Evolutionary conservation across 2,797 vertebrate species (phyloP).

Genomic region (Gymnopithys bicolor): DNA sequence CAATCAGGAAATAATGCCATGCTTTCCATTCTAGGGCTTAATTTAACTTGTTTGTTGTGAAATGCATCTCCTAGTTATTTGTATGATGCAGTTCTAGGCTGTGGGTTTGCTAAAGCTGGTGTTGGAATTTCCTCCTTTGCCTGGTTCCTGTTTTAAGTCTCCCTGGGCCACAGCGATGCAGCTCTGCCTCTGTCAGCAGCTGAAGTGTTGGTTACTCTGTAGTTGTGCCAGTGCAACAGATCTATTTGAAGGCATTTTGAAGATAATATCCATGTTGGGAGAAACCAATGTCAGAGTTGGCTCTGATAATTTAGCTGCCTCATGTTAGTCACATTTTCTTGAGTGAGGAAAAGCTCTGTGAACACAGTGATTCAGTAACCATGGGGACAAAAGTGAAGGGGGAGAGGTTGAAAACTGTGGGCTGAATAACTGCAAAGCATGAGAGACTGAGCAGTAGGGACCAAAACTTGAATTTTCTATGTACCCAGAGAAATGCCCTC

Average conservation of each 20-base stretch:
- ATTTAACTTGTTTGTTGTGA: not conserved
- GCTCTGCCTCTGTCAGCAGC: not conserved
- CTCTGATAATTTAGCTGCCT: conserved; percentile 62
- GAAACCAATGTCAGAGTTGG: conserved; percentile 52
- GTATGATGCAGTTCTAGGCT: not conserved
- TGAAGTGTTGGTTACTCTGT: not conserved
- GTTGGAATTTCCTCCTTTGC: not conserved
- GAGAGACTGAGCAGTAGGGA: not conserved
- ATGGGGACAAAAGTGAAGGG: conserved; percentile 61
- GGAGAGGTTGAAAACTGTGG: conserved; percentile 36
- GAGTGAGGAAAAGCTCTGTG: conserved; percentile 35
- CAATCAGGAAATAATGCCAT: not conserved
- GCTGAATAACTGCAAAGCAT: conserved; percentile 52
- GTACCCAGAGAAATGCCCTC: not conserved
- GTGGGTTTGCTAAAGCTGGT: rapidly evolving
- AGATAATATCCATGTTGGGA: conserved; percentile 25
- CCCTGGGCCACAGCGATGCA: not conserved
- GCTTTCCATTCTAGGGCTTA: not conserved
- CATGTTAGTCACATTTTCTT: conserved; percentile 57
- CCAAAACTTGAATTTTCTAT: not conserved
- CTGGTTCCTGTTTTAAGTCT: not conserved
- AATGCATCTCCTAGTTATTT: not conserved
- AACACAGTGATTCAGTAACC: conserved; percentile 59
- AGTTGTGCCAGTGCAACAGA: not conserved
- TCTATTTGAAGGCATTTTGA: not conserved